phyloP scores from a whole-genome alignment of 2,113 vertebrate species.

The Octodon degus region DNA sequence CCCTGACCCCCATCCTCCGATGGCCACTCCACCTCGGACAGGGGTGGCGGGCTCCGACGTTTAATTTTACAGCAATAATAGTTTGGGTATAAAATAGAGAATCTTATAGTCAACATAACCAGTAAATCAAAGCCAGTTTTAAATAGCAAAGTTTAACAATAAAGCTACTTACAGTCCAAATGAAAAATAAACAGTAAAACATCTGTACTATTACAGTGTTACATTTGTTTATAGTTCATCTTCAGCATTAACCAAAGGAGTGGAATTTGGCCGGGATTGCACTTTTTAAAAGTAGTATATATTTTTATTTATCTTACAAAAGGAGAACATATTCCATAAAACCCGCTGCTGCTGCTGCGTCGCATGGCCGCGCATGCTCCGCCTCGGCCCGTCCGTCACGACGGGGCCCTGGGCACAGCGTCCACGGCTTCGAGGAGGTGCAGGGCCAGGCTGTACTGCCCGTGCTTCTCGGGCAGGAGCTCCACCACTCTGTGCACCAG shows the following conservation, averaged over 20 bases:
- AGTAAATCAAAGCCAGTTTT: slow-evolving; percentile 64
- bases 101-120: slow-evolving; percentile 67
- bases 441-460: slow-evolving; percentile 94
- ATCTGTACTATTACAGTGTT: slow-evolving; percentile 49
- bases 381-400: background rate
- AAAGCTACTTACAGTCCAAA: slow-evolving; percentile 73
- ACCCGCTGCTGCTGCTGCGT: slow-evolving; percentile 40
- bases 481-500: slow-evolving; percentile 93
- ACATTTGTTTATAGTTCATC: slow-evolving; percentile 1
- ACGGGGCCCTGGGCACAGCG: slow-evolving; percentile 80
- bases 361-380: slow-evolving; percentile 51
- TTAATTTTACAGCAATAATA: slow-evolving; percentile 56
- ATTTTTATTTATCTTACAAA: slow-evolving; percentile 72
- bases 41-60: background rate
- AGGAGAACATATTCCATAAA: background rate
- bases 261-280: slow-evolving; percentile 75
- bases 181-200: slow-evolving; percentile 84
- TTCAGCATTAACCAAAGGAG: slow-evolving; percentile 63
- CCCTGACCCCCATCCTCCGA: background rate
- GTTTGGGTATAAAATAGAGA: slow-evolving; percentile 74
- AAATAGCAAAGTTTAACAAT: slow-evolving; percentile 78
- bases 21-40: background rate
- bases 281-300: slow-evolving; percentile 77
- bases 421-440: slow-evolving; percentile 95
- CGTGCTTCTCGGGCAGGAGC: slow-evolving; percentile 95